phyloP scores from a whole-genome alignment of 2,113 vertebrate species.

The crab-eating macaque (Macaca fascicularis) region DNA sequence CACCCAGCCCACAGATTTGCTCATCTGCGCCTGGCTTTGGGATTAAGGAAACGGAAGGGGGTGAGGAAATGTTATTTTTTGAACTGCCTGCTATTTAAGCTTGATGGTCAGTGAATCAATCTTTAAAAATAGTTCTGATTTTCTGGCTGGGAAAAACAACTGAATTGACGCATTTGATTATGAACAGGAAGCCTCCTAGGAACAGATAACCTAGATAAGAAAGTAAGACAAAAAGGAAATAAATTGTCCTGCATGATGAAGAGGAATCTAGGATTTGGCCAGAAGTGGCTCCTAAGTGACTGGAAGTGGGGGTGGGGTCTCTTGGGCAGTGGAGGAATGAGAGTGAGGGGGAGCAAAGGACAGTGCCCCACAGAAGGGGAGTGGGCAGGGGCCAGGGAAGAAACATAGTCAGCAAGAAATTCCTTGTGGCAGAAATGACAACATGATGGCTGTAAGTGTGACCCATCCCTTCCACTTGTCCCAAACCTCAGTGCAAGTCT shows the following conservation, averaged over 20 bases:
- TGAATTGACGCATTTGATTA: not conserved
- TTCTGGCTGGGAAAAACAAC: not conserved
- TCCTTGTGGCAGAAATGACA: not conserved
- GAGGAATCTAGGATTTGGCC: not conserved
- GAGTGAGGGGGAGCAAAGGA: not conserved
- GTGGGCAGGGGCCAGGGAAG: not conserved
- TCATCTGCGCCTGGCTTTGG: not conserved
- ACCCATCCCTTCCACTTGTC: not conserved
- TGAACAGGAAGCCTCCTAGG: not conserved
- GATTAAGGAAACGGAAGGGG: not conserved
- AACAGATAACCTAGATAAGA: not conserved
- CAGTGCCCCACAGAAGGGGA: too few relatives aligned
- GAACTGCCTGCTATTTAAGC: not conserved
- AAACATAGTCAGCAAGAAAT: too few relatives aligned
- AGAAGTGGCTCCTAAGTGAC: not conserved
- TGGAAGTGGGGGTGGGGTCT: not conserved
- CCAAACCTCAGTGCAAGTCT: too few relatives aligned
- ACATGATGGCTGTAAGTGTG: fast-evolving
- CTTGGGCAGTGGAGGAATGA: not conserved
- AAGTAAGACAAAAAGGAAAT: not conserved
- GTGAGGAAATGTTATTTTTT: not conserved
- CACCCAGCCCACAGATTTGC: not conserved
- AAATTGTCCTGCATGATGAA: not conserved
- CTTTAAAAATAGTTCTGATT: not conserved
- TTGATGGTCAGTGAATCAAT: conserved; percentile 10